Percentiles rank a stretch among this genome's conserved stretches.
phyloP scores from a whole-genome alignment of 1,140 invertebrate genomes.

The Calliopsis andreniformis region DNA sequence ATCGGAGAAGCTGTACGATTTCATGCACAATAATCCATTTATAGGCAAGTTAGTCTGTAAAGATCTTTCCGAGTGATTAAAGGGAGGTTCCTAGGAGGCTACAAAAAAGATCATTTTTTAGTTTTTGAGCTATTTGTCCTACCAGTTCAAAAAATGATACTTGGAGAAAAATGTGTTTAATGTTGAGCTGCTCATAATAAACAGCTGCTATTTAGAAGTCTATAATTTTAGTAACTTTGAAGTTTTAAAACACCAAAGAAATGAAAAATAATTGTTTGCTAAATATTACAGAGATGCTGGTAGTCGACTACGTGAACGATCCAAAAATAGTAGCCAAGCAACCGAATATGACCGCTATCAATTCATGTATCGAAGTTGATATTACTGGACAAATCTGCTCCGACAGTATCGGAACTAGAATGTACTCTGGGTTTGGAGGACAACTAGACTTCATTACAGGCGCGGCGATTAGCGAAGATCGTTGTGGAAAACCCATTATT shows the following conservation, averaged over 20 bases:
- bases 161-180: no score
- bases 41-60: slow-evolving; percentile 84
- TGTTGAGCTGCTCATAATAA: no score
- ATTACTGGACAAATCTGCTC: slow-evolving; percentile 96
- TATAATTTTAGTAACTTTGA: no score
- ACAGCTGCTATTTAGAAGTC: no score
- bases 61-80: neutral
- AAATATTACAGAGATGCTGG: slow-evolving; percentile 88
- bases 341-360: slow-evolving; percentile 96
- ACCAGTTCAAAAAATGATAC: no score
- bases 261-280: neutral
- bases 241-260: no score
- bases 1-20: slow-evolving; percentile 93
- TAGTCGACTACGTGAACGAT: slow-evolving; percentile 93
- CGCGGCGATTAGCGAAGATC: slow-evolving; percentile 94
- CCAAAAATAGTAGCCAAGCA: slow-evolving; percentile 90
- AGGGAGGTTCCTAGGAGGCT: no score
- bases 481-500: slow-evolving; percentile 95
- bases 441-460: slow-evolving; percentile 98
- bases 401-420: slow-evolving; percentile 94
- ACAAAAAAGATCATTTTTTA: no score
- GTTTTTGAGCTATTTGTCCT: no score
- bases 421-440: slow-evolving; percentile 96
- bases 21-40: slow-evolving; percentile 96
- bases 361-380: slow-evolving; percentile 97